Base-by-base conservation (phyloP, 2,888 invertebrate genomes). In the Apamea sordens region DNA sequence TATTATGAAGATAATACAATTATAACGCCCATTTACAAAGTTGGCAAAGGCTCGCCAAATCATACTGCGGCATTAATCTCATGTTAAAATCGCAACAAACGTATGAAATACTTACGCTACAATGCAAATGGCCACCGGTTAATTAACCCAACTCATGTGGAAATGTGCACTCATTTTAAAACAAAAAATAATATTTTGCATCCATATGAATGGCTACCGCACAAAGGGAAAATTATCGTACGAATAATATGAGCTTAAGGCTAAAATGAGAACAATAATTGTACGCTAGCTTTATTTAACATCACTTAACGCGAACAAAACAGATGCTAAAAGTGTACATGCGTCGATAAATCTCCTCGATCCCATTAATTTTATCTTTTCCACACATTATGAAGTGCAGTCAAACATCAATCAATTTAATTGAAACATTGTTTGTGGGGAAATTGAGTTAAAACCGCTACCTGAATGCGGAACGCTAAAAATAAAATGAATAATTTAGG, bases 401-500 rank as follows among this genome's bases (percentile, higher is more conserved):
- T 77, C 84, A 85, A 87, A 88, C 86, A 88, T 85, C 87, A 85
- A 89, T 88, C 86, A 87, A 85, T 88, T 84, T 89, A 89, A 89
- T 89, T 84, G 88, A 89, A 89, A 87, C 80, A 85, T 81, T 88
- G 86, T 89, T 90, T 87, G 85, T 85, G 69, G 76, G 69, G 50
- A 85, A 81, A 82, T 85, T 77, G 82, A 87, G 78, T 89, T 86
- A 82, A 87, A 86, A 87, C 82, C 87, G 80, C 84, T 86, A 87
- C 89, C 86, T 88, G 86, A 87, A 87, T 89, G 87, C 84, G 83
- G 85, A 88, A 89, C 87, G 88, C 90, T 90, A 89, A 90, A 92
- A 91, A 92, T 91, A 92, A 93, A 92, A 93, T 93, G 93, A 93
- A 94, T 93, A 92, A 93, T 93, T 93, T 92, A 91, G 88, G 89